A percentile compares a stretch with the other conserved stretches of the same genome.
Conservation (phyloP, 2,888 invertebrate genomes). For the Carpatolechia fugitivella region DNA sequence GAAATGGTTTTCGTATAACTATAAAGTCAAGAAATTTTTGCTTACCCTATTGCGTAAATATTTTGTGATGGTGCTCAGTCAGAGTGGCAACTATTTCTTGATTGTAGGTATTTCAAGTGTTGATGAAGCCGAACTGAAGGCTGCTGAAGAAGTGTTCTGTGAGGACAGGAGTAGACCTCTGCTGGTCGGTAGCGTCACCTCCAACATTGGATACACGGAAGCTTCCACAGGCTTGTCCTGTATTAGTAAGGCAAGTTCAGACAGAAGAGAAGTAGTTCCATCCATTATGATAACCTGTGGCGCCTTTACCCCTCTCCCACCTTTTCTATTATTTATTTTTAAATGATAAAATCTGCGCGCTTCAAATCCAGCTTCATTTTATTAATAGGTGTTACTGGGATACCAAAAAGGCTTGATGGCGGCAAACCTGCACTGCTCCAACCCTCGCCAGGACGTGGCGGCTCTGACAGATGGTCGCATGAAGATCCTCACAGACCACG, state of each 20-base stretch:
- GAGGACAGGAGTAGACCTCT: conserved; percentile 71
- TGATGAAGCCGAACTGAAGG: conserved; percentile 83
- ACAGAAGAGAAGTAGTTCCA: too few relatives aligned
- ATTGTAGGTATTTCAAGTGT: conserved; percentile 59
- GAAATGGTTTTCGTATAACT: too few relatives aligned
- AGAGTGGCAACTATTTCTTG: too few relatives aligned
- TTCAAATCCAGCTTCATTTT: too few relatives aligned
- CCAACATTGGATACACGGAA: conserved; percentile 69
- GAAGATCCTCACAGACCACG: conserved; percentile 78
- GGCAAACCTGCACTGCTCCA: conserved; percentile 84
- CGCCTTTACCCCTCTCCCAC: too few relatives aligned
- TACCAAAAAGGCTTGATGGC: conserved; percentile 84
- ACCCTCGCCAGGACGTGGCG: conserved; percentile 73
- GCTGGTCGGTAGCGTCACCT: conserved; percentile 74
- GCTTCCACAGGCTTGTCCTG: conserved; percentile 72
- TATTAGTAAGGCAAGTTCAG: conserved; percentile 79
- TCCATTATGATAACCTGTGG: too few relatives aligned
- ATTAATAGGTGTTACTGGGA: conserved; percentile 70
- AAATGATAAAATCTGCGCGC: too few relatives aligned
- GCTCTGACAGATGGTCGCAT: conserved; percentile 74
- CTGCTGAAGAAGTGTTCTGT: conserved; percentile 80
- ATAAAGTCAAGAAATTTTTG: too few relatives aligned
- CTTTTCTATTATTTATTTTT: too few relatives aligned
- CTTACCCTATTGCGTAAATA: too few relatives aligned
- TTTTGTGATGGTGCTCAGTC: too few relatives aligned